Percentiles rank a stretch among this genome's conserved stretches.
Conservation (phyloP, 1,140 invertebrate genomes). For the Caenorhabditis tropicalis region DNA sequence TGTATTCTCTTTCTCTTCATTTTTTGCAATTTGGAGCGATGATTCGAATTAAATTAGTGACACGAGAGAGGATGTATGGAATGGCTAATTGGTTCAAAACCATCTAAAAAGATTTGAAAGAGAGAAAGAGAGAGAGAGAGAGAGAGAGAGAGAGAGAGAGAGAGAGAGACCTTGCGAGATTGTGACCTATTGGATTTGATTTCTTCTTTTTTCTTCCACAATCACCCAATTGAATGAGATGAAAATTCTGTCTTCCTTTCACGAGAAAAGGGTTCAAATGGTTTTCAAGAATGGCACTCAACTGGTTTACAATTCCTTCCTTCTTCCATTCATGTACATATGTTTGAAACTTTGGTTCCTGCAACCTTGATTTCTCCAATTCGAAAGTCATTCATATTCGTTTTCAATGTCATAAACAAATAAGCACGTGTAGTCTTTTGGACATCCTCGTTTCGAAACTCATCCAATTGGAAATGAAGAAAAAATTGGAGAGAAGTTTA, state of each 20-base stretch:
- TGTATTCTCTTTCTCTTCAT: conserved; percentile 1
- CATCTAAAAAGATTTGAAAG: no score
- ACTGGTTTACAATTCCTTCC: background rate
- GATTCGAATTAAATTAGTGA: conserved; percentile 45
- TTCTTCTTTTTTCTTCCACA: conserved; percentile 23
- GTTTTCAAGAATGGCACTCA: background rate
- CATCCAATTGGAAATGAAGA: background rate
- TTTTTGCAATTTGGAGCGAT: conserved; percentile 32
- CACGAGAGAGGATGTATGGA: conserved; percentile 27
- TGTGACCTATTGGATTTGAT: conserved; percentile 35
- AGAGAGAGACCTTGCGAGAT: conserved; percentile 16
- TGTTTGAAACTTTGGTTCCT: background rate
- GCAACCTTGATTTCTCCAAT: background rate
- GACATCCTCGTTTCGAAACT: conserved; percentile 26
- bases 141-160: no score
- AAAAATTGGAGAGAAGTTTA: background rate
- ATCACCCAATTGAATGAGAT: background rate
- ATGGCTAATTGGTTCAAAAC: conserved; percentile 40
- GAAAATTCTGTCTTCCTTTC: background rate
- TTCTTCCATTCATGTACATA: background rate
- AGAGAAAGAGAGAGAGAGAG: no score
- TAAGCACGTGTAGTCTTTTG: background rate
- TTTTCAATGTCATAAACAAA: background rate
- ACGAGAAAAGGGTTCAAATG: background rate
- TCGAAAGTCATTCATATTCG: background rate